Conservation (phyloP, 2,888 invertebrate species). For the Magallana nippona region DNA sequence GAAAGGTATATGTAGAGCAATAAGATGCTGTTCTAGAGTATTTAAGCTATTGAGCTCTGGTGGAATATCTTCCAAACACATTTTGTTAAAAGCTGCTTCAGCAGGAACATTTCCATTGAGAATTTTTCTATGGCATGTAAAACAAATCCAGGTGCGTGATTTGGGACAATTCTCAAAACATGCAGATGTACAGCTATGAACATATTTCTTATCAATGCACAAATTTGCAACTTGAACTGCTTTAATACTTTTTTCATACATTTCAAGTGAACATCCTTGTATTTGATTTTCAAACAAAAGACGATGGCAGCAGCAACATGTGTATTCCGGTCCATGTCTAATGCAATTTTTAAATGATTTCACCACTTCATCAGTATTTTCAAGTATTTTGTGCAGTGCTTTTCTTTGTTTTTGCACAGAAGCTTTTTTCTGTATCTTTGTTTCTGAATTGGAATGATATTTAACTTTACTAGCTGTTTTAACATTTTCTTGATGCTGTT, state of each 20-base stretch:
- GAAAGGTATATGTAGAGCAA: conserved; percentile 54
- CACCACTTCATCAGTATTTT: conserved; percentile 6
- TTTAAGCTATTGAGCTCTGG: conserved; percentile 49
- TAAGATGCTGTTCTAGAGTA: conserved; percentile 55
- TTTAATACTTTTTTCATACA: neutral
- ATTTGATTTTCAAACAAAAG: conserved; percentile 37
- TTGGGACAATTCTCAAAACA: conserved; percentile 21
- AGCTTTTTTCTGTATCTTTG: neutral
- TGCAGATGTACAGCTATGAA: conserved; percentile 15
- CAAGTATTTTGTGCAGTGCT: neutral
- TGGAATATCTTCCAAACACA: conserved; percentile 40
- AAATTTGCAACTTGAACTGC: conserved; percentile 12
- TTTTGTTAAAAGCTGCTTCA: conserved; percentile 34
- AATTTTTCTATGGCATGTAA: conserved; percentile 47
- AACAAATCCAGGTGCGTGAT: conserved; percentile 41
- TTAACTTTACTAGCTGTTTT: conserved; percentile 34
- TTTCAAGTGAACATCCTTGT: conserved; percentile 15
- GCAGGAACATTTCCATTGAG: conserved; percentile 38
- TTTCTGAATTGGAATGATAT: neutral
- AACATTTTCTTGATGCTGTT: conserved; percentile 34
- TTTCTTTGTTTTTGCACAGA: conserved; percentile 13
- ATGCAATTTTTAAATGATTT: neutral
- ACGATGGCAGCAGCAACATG: conserved; percentile 39
- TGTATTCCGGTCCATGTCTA: conserved; percentile 3
- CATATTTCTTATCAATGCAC: conserved; percentile 35